phyloP scores from a whole-genome alignment of 64 coral and sea anemone genomes.

The Stichodactyla mertensii region DNA sequence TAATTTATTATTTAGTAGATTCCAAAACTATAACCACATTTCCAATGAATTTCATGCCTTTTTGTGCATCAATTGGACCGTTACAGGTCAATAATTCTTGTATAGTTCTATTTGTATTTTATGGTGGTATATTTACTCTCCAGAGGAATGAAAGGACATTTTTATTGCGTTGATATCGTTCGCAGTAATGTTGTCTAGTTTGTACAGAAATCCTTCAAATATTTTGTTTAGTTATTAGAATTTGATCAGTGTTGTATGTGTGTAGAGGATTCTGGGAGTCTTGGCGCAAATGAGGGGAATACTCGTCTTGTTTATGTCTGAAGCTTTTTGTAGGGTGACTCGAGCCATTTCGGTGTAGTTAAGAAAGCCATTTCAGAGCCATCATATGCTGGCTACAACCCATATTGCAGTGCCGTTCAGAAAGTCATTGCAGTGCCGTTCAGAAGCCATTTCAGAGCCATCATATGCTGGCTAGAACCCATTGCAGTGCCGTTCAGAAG shows the following conservation, averaged over 20 bases:
- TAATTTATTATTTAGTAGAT: conserved; percentile 3
- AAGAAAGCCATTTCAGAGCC: too few relatives aligned
- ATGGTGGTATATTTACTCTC: background rate
- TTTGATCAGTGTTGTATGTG: background rate
- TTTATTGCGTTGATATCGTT: background rate
- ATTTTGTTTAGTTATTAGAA: background rate
- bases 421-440: too few relatives aligned
- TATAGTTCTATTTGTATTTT: conserved; percentile 4
- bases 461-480: too few relatives aligned
- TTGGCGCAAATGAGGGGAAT: background rate
- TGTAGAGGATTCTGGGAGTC: background rate
- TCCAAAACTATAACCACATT: background rate
- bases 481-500: too few relatives aligned
- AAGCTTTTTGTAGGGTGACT: too few relatives aligned
- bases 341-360: too few relatives aligned
- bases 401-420: too few relatives aligned
- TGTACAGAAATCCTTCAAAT: conserved; percentile 8
- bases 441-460: too few relatives aligned
- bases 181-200: background rate
- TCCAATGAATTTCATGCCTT: background rate
- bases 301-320: too few relatives aligned
- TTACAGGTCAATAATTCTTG: background rate
- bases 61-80: background rate
- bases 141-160: background rate
- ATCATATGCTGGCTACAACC: too few relatives aligned